Conservation (phyloP, 2,113 vertebrate genomes). For the Cochlearius cochlearius region DNA sequence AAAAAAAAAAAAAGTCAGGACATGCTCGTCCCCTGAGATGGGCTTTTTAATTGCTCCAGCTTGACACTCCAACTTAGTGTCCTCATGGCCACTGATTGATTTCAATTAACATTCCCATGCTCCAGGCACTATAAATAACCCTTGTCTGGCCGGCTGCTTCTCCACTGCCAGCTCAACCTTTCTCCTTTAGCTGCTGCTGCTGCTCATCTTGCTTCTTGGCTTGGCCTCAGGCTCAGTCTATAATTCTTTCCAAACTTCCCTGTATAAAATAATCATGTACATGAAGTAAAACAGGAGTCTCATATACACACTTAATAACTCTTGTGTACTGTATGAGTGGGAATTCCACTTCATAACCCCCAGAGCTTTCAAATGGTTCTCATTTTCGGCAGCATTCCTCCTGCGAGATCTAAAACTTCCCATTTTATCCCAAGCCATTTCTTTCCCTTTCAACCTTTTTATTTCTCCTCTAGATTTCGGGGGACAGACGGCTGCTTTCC, state of each 20-base stretch:
- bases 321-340: slow-evolving; percentile 77
- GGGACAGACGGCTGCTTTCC: neutral
- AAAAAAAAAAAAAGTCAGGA: neutral
- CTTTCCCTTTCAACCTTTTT: slow-evolving; percentile 49
- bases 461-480: neutral
- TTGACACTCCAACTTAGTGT: slow-evolving; percentile 8
- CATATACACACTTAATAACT: slow-evolving; percentile 81
- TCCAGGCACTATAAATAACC: slow-evolving; percentile 60
- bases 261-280: slow-evolving; percentile 83
- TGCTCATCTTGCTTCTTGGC: slow-evolving; percentile 74
- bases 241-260: slow-evolving; percentile 82
- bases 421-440: slow-evolving; percentile 42
- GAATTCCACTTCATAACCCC: slow-evolving; percentile 79
- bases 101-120: slow-evolving; percentile 70
- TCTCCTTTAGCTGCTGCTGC: slow-evolving; percentile 59
- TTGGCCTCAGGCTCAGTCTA: slow-evolving; percentile 74
- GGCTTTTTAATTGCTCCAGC: slow-evolving; percentile 8
- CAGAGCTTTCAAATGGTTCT: slow-evolving; percentile 76
- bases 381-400: slow-evolving; percentile 75
- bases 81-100: slow-evolving; percentile 38
- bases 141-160: slow-evolving; percentile 42
- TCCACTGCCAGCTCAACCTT: slow-evolving; percentile 32
- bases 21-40: neutral
- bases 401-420: slow-evolving; percentile 65
- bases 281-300: slow-evolving; percentile 83